Evolutionary conservation across 2,113 vertebrate species (phyloP).

Genomic region (Nothobranchius kuhntae): DNA sequence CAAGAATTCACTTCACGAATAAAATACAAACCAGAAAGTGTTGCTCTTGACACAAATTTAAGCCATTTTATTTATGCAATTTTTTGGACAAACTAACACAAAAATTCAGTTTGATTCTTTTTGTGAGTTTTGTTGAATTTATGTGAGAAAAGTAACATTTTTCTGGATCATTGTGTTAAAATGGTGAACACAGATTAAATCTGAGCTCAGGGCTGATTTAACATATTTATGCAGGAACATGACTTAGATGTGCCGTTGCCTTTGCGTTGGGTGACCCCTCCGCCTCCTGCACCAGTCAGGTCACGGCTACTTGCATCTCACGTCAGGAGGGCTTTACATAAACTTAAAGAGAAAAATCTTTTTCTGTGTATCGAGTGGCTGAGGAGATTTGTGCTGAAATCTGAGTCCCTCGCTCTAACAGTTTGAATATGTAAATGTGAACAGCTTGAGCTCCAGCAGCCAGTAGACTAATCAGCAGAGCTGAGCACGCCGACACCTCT

Average conservation of each 20-base stretch:
- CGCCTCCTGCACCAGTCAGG: slow-evolving; percentile 49
- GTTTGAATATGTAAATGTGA: slow-evolving; percentile 77
- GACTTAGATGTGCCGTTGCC: slow-evolving; percentile 26
- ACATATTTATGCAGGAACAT: background rate
- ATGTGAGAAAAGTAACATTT: too few relatives aligned
- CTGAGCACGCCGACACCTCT: slow-evolving; percentile 62
- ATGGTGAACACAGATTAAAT: too few relatives aligned
- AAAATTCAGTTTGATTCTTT: too few relatives aligned
- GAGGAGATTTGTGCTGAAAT: slow-evolving; percentile 63
- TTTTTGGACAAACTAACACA: too few relatives aligned
- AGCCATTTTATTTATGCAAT: too few relatives aligned
- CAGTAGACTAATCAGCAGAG: slow-evolving; percentile 75
- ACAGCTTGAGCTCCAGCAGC: slow-evolving; percentile 72
- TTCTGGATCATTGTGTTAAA: too few relatives aligned
- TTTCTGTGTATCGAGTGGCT: slow-evolving; percentile 39
- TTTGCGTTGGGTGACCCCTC: slow-evolving; percentile 47
- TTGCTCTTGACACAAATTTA: too few relatives aligned
- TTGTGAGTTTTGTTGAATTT: too few relatives aligned
- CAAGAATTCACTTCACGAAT: too few relatives aligned
- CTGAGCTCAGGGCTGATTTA: too few relatives aligned
- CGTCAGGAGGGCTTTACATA: slow-evolving; percentile 60
- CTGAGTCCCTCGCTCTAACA: slow-evolving; percentile 63
- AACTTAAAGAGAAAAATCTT: slow-evolving; percentile 59
- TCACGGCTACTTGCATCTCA: slow-evolving; percentile 47
- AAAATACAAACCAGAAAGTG: too few relatives aligned